These are phyloP conservation scores for Ladona fulva DNA, from an alignment of 1,140 invertebrate genomes.

Conservation along the genomic window DNA sequence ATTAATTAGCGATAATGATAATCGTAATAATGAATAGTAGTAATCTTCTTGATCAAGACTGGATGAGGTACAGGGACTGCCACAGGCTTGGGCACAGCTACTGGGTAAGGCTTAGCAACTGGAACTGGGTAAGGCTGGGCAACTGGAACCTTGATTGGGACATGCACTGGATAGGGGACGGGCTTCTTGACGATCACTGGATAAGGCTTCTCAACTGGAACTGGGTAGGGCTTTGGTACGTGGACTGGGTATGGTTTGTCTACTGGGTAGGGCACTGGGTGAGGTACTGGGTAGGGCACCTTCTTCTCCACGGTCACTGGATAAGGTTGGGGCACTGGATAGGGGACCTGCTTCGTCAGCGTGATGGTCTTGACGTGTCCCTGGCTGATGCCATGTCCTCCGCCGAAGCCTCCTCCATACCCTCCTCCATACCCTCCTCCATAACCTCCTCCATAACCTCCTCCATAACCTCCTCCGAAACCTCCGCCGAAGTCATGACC, in stretches of 20 bases:
- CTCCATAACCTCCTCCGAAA: not conserved
- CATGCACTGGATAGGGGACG: conserved; percentile 25
- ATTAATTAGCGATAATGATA: too few relatives aligned
- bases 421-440: not conserved
- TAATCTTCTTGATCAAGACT: conserved; percentile 21
- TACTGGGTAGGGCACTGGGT: conserved; percentile 24
- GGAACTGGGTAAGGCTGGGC: conserved; percentile 25
- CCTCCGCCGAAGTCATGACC: too few relatives aligned
- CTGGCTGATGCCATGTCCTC: conserved; percentile 23
- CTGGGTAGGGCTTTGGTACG: conserved; percentile 18
- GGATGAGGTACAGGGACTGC: conserved; percentile 25
- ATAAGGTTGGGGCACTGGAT: conserved; percentile 36
- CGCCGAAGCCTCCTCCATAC: conserved; percentile 22
- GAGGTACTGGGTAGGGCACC: conserved; percentile 27
- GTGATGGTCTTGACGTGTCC: conserved; percentile 38
- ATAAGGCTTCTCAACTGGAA: conserved; percentile 22
- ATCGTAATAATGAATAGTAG: too few relatives aligned
- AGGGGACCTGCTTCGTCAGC: conserved; percentile 39
- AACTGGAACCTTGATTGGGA: conserved; percentile 25
- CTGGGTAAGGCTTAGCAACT: conserved; percentile 24
- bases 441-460: not conserved
- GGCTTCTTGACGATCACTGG: not conserved
- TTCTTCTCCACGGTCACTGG: conserved; percentile 37
- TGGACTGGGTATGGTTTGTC: conserved; percentile 23
- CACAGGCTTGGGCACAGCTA: conserved; percentile 20